These are phyloP conservation scores for Sinohyriopsis cumingii DNA, from an alignment of 2,888 invertebrate genomes.

Conservation along the genomic window DNA sequence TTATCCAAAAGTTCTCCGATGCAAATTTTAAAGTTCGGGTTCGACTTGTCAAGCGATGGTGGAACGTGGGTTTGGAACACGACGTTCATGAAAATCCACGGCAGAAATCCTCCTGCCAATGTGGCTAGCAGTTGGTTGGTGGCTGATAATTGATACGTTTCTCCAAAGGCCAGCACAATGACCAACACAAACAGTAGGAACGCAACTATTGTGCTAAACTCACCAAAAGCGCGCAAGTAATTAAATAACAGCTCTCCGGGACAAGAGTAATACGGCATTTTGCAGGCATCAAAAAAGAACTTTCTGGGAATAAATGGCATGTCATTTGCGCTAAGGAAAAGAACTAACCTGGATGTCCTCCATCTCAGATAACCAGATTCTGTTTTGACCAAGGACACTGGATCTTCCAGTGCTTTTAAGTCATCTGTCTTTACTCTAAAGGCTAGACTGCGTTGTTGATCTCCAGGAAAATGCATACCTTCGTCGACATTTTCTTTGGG, in stretches of 20 bases:
- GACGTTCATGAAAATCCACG: constrained; percentile 37
- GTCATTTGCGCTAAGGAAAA: constrained; percentile 36
- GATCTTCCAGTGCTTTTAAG: constrained; percentile 25
- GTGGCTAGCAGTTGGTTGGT: constrained; percentile 40
- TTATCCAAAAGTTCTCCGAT: constrained; percentile 22
- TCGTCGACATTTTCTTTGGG: constrained; percentile 28
- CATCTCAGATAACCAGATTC: constrained; percentile 22
- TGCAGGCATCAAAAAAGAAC: constrained; percentile 39
- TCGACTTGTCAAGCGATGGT: constrained; percentile 16
- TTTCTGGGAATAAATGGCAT: constrained; percentile 31
- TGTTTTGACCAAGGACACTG: constrained; percentile 14
- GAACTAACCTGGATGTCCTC: constrained; percentile 23
- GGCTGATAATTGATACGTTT: constrained; percentile 38
- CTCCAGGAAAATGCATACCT: constrained; percentile 9
- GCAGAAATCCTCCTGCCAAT: constrained; percentile 43
- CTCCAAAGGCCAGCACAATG: constrained; percentile 44
- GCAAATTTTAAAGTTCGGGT: constrained; percentile 29
- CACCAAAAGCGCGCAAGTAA: constrained; percentile 27
- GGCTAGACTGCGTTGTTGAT: constrained; percentile 54
- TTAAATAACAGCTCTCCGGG: constrained; percentile 34
- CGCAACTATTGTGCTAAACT: constrained; percentile 26
- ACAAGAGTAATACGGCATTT: constrained; percentile 36
- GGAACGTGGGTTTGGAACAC: constrained; percentile 29
- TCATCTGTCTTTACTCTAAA: constrained; percentile 51
- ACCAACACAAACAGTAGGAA: constrained; percentile 43